A percentile compares a stretch with the other conserved stretches of the same genome.
phyloP scores from a whole-genome alignment of 2,888 invertebrate species.

The Parochlus steinenii region DNA sequence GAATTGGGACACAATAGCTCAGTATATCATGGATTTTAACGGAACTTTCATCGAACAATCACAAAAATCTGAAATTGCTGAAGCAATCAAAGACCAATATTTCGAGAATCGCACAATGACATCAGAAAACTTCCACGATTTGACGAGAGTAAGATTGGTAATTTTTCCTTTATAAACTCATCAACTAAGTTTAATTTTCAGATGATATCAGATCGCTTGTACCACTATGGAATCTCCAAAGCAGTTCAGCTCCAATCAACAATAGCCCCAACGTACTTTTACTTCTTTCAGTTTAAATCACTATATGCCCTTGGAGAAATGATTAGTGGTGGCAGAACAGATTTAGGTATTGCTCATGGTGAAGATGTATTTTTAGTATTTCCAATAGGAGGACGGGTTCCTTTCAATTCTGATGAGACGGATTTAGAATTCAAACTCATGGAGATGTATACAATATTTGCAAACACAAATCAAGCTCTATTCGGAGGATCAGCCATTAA shows the following conservation, averaged over 20 bases:
- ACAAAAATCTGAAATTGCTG: slow-evolving; percentile 31
- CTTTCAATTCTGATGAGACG: slow-evolving; percentile 30
- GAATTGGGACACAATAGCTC: slow-evolving; percentile 31
- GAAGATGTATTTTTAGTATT: slow-evolving; percentile 42
- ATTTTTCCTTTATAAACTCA: not conserved
- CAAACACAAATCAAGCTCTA: slow-evolving; percentile 18
- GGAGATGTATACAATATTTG: slow-evolving; percentile 37
- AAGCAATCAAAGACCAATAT: slow-evolving; percentile 38
- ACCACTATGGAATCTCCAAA: slow-evolving; percentile 39
- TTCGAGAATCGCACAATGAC: slow-evolving; percentile 35
- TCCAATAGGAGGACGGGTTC: slow-evolving; percentile 24
- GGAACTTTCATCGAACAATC: slow-evolving; percentile 33
- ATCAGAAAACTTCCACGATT: slow-evolving; percentile 27
- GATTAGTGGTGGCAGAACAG: slow-evolving; percentile 38
- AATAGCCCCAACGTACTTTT: slow-evolving; percentile 43
- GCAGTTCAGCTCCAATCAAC: slow-evolving; percentile 41
- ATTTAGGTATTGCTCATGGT: slow-evolving; percentile 43
- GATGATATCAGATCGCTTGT: slow-evolving; percentile 48
- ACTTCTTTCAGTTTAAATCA: slow-evolving; percentile 45
- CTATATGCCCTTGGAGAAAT: slow-evolving; percentile 38
- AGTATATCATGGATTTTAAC: slow-evolving; percentile 36
- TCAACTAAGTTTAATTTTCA: slow-evolving; percentile 21
- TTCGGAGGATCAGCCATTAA: no score
- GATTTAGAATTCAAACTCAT: slow-evolving; percentile 35
- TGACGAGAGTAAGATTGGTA: not conserved